Evolutionary conservation across 2,888 invertebrate species (phyloP).

Genomic region (Selenia dentaria): DNA sequence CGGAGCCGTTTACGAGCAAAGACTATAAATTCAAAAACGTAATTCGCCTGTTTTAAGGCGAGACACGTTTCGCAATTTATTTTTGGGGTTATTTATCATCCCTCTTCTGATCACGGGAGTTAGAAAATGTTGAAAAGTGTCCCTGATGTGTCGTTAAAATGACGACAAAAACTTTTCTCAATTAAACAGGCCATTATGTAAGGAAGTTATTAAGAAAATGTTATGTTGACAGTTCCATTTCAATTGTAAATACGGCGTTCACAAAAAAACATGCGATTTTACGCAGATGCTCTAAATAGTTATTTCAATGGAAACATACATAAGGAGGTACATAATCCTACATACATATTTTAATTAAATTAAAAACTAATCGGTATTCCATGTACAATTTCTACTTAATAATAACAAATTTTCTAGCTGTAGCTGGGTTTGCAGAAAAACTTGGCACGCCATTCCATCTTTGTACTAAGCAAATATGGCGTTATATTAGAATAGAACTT

Average conservation of each 20-base stretch:
- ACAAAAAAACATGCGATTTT: no score
- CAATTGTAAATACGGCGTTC: no score
- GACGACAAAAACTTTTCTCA: constrained; percentile 15
- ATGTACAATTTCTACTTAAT: constrained; percentile 11
- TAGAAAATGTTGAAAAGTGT: constrained; percentile 20
- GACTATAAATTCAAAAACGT: constrained; percentile 36
- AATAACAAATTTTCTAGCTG: constrained; percentile 12
- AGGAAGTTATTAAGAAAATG: no score
- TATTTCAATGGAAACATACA: no score
- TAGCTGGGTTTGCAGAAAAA: constrained; percentile 71
- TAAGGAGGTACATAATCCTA: no score
- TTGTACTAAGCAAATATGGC: background rate
- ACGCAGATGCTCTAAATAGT: no score
- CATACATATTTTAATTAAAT: no score
- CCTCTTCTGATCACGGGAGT: constrained; percentile 19
- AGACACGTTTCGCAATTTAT: constrained; percentile 38
- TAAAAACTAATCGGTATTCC: no score
- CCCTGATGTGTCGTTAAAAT: constrained; percentile 16
- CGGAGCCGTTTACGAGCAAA: constrained; percentile 33
- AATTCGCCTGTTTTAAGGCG: constrained; percentile 37
- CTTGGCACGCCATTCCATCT: constrained; percentile 5
- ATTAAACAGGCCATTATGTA: no score
- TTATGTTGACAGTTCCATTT: no score
- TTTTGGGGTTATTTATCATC: constrained; percentile 36
- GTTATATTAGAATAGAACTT: background rate